Evolutionary conservation across 2,888 invertebrate genomes (phyloP).

Genomic region (Agrotis clavis): DNA sequence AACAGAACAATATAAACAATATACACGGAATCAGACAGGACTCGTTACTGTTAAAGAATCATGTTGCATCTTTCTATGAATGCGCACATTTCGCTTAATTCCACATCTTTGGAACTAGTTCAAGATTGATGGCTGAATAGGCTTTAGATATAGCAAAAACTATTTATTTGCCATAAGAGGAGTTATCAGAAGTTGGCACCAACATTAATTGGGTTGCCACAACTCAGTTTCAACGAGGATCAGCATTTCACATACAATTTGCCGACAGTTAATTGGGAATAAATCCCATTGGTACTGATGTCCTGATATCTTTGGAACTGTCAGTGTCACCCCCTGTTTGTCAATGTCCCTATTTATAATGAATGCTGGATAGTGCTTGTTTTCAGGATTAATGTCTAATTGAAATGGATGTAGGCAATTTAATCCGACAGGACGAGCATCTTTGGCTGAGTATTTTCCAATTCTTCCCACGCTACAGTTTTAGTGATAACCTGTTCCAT

Average conservation of each 20-base stretch:
- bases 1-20: conserved; percentile 49
- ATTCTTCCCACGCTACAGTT: conserved; percentile 21
- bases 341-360: conserved; percentile 7
- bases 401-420: conserved; percentile 53
- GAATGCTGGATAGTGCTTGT: conserved; percentile 10
- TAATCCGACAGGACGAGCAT: conserved; percentile 18
- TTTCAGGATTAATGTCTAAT: conserved; percentile 40
- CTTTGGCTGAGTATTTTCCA: conserved; percentile 1
- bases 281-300: conserved; percentile 11
- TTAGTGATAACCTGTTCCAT: not conserved
- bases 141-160: conserved; percentile 44
- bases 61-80: conserved; percentile 60
- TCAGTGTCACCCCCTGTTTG: conserved; percentile 34
- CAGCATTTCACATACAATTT: conserved; percentile 32
- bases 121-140: conserved; percentile 59
- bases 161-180: conserved; percentile 54
- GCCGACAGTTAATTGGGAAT: conserved; percentile 43
- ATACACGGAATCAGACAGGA: conserved; percentile 59
- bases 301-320: conserved; percentile 28
- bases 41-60: conserved; percentile 52
- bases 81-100: conserved; percentile 50
- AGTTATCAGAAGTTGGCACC: conserved; percentile 16
- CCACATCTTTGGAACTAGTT: conserved; percentile 40
- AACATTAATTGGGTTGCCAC: conserved; percentile 49
- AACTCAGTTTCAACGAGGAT: conserved; percentile 14